Evolutionary conservation across 2,113 vertebrate species (phyloP).

Genomic region (Poeciliopsis prolifica): DNA sequence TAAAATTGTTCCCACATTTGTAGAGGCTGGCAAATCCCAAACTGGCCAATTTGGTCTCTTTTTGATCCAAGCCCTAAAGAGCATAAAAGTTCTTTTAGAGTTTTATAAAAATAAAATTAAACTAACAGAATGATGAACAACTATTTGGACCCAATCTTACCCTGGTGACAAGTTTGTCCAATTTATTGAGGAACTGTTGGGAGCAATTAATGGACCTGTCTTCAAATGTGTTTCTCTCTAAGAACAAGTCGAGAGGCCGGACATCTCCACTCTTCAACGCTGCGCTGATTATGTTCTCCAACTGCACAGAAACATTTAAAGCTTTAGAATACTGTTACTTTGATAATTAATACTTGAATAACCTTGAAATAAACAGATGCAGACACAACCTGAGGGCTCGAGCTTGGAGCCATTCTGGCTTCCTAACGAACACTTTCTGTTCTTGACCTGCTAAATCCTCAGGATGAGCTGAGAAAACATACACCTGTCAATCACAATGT

Average conservation of each 20-base stretch:
- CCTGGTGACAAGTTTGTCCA: slow-evolving; percentile 86
- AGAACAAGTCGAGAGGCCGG: slow-evolving; percentile 77
- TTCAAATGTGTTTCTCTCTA: slow-evolving; percentile 76
- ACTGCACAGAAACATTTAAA: slow-evolving; percentile 62
- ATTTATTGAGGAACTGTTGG: slow-evolving; percentile 85
- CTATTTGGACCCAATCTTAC: slow-evolving; percentile 70
- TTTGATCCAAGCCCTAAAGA: slow-evolving; percentile 83
- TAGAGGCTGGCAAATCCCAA: slow-evolving; percentile 79
- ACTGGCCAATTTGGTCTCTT: slow-evolving; percentile 77
- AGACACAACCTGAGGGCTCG: slow-evolving; percentile 57
- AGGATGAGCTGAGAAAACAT: background rate
- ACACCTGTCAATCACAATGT: background rate
- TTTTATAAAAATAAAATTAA: background rate
- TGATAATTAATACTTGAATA: background rate
- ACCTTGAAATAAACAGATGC: background rate
- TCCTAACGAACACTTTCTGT: background rate
- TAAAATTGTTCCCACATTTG: slow-evolving; percentile 83
- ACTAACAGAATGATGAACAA: fast-evolving
- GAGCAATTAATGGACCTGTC: slow-evolving; percentile 82
- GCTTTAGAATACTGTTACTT: background rate
- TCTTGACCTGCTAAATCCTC: background rate
- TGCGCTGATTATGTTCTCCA: slow-evolving; percentile 88
- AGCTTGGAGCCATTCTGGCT: slow-evolving; percentile 53
- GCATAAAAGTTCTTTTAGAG: background rate
- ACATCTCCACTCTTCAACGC: slow-evolving; percentile 82